Base-by-base conservation (phyloP, 2,113 vertebrate species). In the Calonectris borealis region DNA sequence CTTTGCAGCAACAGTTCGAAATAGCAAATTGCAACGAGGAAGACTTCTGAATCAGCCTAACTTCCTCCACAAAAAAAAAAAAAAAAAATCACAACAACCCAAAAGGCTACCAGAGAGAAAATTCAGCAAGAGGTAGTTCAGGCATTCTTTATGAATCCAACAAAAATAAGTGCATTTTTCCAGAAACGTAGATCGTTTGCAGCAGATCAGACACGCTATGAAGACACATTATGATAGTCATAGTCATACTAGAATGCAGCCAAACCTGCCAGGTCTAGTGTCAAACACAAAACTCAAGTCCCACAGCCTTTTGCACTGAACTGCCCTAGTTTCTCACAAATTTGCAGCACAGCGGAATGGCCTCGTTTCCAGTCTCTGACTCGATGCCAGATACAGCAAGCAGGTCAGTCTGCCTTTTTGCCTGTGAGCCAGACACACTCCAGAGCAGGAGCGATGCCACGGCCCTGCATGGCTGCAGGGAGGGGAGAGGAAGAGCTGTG, bases 401-500 rank as follows among this genome's bases (percentile, higher is more conserved):
- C 52, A 81, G 60, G 83, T 78, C 86, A 60, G n/a, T 60, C 72
- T 78, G 25, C 15, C 27, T 42, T 77, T 44, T 26, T 66, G 31
- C 5, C 46, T 61, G 36, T 5, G 34, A 85, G 40, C 26, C 57
- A 76, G 61, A 54, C 9, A 2, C 21, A 42, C 12, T 18, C 25
- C 9, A 34, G 44, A 57, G 57, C 1, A 8, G 49, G 48, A 93
- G 36, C 0, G 2, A 72, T 17, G 25, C 36, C 32, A 8, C 6
- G 4, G 36, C 13, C 26, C 15, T n/a, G 7, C 20, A 16, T 1
- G 7, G 27, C 11, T 49, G 5, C 2, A 0, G 21, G 29, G 25
- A 48, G 5, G 2, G 13, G 12, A 72, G 12, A 40, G 17, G n/a
- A 60, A 73, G 34, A 54, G 19, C n/a, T 42, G 25, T 55, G 29